phyloP scores from a whole-genome alignment of 1,140 invertebrate genomes.

The Theocolax elegans region DNA sequence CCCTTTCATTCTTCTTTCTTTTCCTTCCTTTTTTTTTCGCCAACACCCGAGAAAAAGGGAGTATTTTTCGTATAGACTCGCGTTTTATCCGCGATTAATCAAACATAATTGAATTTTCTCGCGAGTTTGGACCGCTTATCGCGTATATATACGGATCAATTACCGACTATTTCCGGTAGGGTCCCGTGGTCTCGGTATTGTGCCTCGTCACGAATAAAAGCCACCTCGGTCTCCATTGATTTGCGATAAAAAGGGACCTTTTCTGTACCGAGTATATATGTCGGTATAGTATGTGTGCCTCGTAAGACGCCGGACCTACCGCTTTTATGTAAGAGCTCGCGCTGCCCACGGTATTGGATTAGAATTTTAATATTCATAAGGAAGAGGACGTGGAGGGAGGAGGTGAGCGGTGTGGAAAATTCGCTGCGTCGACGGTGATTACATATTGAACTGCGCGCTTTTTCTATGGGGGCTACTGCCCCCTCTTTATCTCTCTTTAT shows the following conservation, averaged over 20 bases:
- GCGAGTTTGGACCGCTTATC: neutral
- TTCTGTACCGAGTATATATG: too few relatives aligned
- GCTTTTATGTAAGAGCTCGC: constrained; percentile 5
- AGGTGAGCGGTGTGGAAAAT: constrained; percentile 6
- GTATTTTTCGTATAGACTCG: too few relatives aligned
- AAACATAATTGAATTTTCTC: constrained; percentile 40
- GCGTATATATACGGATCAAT: constrained; percentile 24
- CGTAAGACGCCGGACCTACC: too few relatives aligned
- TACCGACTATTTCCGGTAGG: constrained; percentile 31
- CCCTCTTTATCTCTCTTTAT: neutral
- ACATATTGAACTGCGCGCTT: constrained; percentile 7
- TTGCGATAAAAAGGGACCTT: constrained; percentile 14
- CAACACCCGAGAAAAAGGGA: neutral
- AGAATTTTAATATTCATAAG: constrained; percentile 40
- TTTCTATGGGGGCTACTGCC: neutral
- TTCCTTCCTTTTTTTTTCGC: neutral
- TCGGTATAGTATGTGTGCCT: too few relatives aligned
- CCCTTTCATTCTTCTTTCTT: too few relatives aligned
- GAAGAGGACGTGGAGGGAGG: too few relatives aligned
- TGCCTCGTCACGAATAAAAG: constrained; percentile 30
- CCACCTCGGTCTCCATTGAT: constrained; percentile 2
- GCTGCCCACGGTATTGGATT: neutral
- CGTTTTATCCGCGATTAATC: constrained; percentile 26
- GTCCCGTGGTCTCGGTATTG: neutral
- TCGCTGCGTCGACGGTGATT: constrained; percentile 35